Base-by-base conservation (phyloP, 2,113 vertebrate species). In the Drymodes brunneopygia region DNA sequence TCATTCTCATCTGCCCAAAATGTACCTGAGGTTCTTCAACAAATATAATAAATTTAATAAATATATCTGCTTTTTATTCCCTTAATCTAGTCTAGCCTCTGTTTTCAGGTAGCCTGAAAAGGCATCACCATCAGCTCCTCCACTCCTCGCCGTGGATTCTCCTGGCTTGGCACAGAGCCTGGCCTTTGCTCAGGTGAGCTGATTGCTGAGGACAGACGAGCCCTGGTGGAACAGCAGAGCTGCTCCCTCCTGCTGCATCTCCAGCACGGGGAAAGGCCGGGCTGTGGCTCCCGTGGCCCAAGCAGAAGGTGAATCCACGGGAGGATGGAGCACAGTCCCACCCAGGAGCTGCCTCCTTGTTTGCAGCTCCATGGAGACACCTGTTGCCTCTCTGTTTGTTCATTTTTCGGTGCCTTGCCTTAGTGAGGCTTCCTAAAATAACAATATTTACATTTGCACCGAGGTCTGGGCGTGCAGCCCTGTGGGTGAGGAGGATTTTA, bases 321-420 rank as follows among this genome's bases (percentile, higher is more conserved):
- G 36, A 40, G 60, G 51, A 16, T 3, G 38, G 13, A 51, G 16
- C 38, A 0, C 28, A 9, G 11, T 10, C 61, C 51, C 24, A 2
- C 42, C 12, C 84, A 48, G 75, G 84, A 79, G 14, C 38, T 33
- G 40, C 6, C 3, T 0, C 36, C 35, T 70, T 1, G 1, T 56
- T 66, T 73, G 6, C 1, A 1, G 5, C 35, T 22, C 54, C 6
- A 9, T 23, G 47, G 71, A 61, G 27, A 17, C 17, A 11, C 77
- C 42, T 62, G 24, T 57, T 35, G 13, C 16, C 45, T 38, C 54
- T 24, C 12, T 8, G 19, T 3, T 64, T 8, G 19, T 3, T 64
- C n/a, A 22, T 42, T 40, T 15, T 62, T 53, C 16, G 0, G 2
- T 10, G 9, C 15, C 10, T n/a, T n/a, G 13, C 16, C 2, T 58